Evolutionary conservation across 2,888 invertebrate genomes (phyloP), one percentile per base, ranked within the genome.

Genomic region (Leuctra nigra): DNA sequence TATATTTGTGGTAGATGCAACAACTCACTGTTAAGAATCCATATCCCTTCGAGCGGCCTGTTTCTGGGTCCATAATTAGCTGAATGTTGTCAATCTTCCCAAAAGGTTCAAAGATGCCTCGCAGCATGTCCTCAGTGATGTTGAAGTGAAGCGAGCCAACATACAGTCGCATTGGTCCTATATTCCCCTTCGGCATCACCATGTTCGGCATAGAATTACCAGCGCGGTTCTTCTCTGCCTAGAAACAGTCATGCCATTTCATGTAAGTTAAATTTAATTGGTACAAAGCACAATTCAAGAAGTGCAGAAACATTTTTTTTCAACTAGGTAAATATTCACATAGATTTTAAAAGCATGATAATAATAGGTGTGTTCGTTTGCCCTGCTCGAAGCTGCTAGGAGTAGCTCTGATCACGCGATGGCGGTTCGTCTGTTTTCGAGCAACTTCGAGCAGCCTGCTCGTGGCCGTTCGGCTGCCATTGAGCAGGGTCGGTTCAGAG

Each of bases 61-160:
- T 91, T 73, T 96, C 95, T 54, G 91, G 89, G 73, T 98, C 97
- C 78, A 91, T 91, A 72, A 97, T 93, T 33, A 99, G 76, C 72
- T 97, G 95, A 66, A 96, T 93, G 63, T 86, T 87, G 70, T 95
- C 94, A 65, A 95, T 94, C 76, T 94, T 94, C 39, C 98, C 98
- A 75, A 98, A 98, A 1, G 97, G 97, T 72, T 99, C 98, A 75
- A 99, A 99, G 64, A 99, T 98, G 23, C 96, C 96, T 57, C 90
- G 77, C 56, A 99, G 76, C 99, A 99, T 99, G 62, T 98, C 98
- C 75, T 99, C 98, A 6, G 94, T 96, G 63, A 99, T 98, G 72
- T 98, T 97, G 70, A 96, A 97, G 75, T 99, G 98, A 56, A 99
- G 75, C 16, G 97, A 97, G 25, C 98, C 98, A 55, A 99, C 96